A percentile compares a stretch with the other conserved stretches of the same genome.
Evolutionary conservation across 1,140 invertebrate genomes (phyloP).

Genomic region (Sitophilus oryzae): DNA sequence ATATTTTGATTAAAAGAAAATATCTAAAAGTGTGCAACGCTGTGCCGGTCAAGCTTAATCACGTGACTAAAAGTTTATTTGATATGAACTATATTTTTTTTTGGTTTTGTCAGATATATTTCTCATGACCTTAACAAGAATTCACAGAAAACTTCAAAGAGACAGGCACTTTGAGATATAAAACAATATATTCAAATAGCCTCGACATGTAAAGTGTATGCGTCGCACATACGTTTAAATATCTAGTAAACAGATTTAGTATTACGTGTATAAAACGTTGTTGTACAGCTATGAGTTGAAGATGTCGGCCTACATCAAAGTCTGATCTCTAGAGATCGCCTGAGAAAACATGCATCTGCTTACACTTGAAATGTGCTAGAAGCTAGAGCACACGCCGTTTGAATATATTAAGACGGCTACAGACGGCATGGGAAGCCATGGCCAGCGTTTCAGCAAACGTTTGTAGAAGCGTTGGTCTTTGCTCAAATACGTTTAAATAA

Average conservation of each 20-base stretch:
- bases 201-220: neutral
- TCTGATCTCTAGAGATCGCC: constrained; percentile 13
- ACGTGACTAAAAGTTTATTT: too few species aligned
- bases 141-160: neutral
- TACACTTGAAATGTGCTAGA: constrained; percentile 19
- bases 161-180: too few species aligned
- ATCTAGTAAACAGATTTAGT: constrained; percentile 10
- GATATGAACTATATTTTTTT: too few species aligned
- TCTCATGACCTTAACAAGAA: too few species aligned
- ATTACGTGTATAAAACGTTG: constrained; percentile 8
- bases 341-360: constrained; percentile 18
- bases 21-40: too few species aligned
- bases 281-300: neutral
- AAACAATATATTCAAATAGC: neutral
- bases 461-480: too few species aligned
- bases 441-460: too few species aligned
- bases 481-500: too few species aligned
- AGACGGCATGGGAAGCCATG: too few species aligned
- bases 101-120: too few species aligned
- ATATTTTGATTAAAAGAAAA: too few species aligned
- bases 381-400: constrained; percentile 12
- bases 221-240: constrained; percentile 17
- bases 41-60: too few species aligned
- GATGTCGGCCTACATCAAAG: constrained; percentile 9
- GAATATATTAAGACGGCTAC: constrained; percentile 24